phyloP scores from a whole-genome alignment of 2,113 vertebrate species.

The Mus musculus region GRCm39 chr8:67434501-67435000 shows the following conservation, averaged over 20 bases:
- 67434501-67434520: not conserved
- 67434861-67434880: not conserved
- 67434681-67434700: not conserved
- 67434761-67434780: not conserved
- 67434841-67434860: not conserved
- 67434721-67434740: not conserved
- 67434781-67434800: not conserved
- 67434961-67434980: not conserved
- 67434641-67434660: too few relatives aligned
- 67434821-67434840: not conserved
- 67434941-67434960: not conserved
- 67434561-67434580: not conserved
- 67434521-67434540: not conserved
- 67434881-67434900: not conserved
- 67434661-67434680: not conserved
- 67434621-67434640: not conserved
- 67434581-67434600: not conserved
- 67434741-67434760: not conserved
- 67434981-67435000: not conserved
- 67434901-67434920: not conserved
- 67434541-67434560: not conserved
- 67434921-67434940: not conserved
- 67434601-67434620: not conserved
- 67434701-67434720: too few relatives aligned
- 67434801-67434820: not conserved